phyloP scores from a whole-genome alignment of 1,140 invertebrate species.

The Lerema accius region DNA sequence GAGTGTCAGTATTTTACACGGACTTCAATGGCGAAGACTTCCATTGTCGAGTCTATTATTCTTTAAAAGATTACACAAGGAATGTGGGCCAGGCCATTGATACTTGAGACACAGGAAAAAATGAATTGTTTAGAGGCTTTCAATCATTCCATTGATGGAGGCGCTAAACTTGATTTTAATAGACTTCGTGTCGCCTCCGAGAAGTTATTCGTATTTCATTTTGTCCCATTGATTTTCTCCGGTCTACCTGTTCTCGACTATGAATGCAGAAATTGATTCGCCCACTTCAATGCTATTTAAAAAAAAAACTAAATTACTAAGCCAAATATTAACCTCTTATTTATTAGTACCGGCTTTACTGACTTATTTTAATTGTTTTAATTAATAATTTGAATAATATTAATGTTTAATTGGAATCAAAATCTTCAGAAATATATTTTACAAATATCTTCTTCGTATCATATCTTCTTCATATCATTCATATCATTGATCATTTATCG shows the following conservation, averaged over 20 bases:
- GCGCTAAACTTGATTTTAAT: conserved; percentile 80
- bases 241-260: conserved; percentile 56
- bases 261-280: conserved; percentile 32
- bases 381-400: too few species aligned
- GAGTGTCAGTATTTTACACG: conserved; percentile 61
- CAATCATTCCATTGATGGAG: conserved; percentile 77
- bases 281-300: neutral
- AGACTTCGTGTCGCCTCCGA: conserved; percentile 74
- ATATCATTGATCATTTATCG: too few species aligned
- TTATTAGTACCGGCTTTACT: too few species aligned
- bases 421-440: too few species aligned
- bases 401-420: too few species aligned
- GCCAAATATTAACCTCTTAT: too few species aligned
- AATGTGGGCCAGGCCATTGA: conserved; percentile 75
- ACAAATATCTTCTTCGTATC: too few species aligned
- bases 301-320: neutral
- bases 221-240: conserved; percentile 63
- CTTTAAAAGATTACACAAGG: conserved; percentile 75
- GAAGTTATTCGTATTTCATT: conserved; percentile 71
- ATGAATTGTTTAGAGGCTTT: conserved; percentile 78
- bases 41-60: conserved; percentile 69
- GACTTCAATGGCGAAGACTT: conserved; percentile 59
- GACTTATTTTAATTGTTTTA: too few species aligned
- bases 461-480: too few species aligned
- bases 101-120: conserved; percentile 67